Base-by-base conservation (phyloP, 2,113 vertebrate species). In the Greenwoodochromis staneri region DNA sequence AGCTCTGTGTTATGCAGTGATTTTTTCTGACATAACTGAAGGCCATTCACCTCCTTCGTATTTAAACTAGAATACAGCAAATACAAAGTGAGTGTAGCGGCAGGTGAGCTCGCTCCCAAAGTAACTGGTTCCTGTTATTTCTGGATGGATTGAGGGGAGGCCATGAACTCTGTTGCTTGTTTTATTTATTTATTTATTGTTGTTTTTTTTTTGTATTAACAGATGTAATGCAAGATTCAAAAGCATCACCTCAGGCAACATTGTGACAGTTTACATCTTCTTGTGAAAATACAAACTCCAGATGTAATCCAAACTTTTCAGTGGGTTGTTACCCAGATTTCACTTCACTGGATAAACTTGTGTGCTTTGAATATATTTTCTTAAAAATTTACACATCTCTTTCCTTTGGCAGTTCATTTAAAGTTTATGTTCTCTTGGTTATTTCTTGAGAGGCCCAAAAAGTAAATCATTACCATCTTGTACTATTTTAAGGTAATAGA, bases 31-130 rank as follows among this genome's bases (percentile, higher is more conserved):
- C 61, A 11, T 21, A 47, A 42, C 81, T 86, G 87, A 91, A 87
- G 69, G 88, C 80, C 38, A 13, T 78, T 86, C 66, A 40, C 29
- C 73, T 17, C 69, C 29, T 61, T 84, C 7, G 1, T 61, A 84
- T 81, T 90, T 69, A 97, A 97, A 96, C 97, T 95, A 96, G 63
- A 88, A 80, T 82, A 21, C 63, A 31, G 9, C 4, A 76, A 84
- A 85, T 29, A 57, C 54, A 91, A 84, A 89, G 59, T 14, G n/a
- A 57, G 40, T n/a, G 24, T 31, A 31, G 42, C 4, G 9, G 42
- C 59, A 66, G 54, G 51, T 80, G 76, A 83, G 42, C 49, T 71
- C 17, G 4, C 27, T 31, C 9, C 27, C 27, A 45, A 9, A 82
- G 21, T 7, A 80, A 76, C 38, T 86, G 12, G 27, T 82, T 53